Conservation (phyloP, 1,140 invertebrate species). For the Leptinotarsa texana region DNA sequence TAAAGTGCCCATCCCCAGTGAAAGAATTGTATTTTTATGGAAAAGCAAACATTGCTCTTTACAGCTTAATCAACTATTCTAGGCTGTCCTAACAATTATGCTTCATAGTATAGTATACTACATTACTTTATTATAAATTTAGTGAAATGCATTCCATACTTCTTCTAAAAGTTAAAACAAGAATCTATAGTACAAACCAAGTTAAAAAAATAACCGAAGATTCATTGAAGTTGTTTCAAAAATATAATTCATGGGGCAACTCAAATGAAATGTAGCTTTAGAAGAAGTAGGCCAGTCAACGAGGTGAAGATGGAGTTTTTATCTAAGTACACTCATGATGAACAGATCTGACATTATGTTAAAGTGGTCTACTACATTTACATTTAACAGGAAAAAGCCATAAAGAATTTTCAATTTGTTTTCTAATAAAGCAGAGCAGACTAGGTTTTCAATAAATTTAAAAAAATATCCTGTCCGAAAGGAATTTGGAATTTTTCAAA, state of each 20-base stretch:
- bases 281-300: conserved; percentile 31
- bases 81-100: conserved; percentile 56
- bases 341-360: conserved; percentile 42
- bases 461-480: background rate
- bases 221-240: conserved; percentile 12
- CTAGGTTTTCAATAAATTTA: background rate
- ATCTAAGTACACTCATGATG: conserved; percentile 47
- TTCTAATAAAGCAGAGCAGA: conserved; percentile 11
- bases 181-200: conserved; percentile 28
- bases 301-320: conserved; percentile 36
- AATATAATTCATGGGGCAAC: conserved; percentile 11
- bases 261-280: background rate
- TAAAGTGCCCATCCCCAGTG: conserved; percentile 56
- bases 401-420: background rate
- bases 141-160: conserved; percentile 44
- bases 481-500: too few relatives aligned
- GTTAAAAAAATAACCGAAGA: conserved; percentile 17
- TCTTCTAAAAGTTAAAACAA: conserved; percentile 30
- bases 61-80: conserved; percentile 52
- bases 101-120: conserved; percentile 44
- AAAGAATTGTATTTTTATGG: conserved; percentile 51
- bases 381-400: conserved; percentile 18
- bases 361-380: conserved; percentile 23
- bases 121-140: conserved; percentile 50
- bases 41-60: conserved; percentile 55